Evolutionary conservation across 2,797 vertebrate genomes (phyloP), one percentile per base, ranked within the genome.

Genomic region (Gila robusta): DNA sequence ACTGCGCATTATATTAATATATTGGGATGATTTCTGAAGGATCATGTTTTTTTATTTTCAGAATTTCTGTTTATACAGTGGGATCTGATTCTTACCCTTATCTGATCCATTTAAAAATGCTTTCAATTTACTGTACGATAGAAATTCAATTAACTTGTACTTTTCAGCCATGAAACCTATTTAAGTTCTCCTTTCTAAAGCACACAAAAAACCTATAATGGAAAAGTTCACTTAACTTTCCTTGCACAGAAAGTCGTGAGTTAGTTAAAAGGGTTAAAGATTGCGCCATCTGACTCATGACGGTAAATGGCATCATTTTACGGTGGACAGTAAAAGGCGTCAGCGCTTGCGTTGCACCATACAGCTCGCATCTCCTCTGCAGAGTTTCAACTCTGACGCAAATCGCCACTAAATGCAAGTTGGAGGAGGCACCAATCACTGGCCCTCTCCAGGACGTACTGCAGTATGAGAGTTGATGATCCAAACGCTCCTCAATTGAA

Each of bases 371-470:
- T 35, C 76, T 66, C 17, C 12, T 88, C 88, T 86, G 91, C 91
- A 74, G 84, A 81, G 39, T 92, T 93, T 90, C 88, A 37, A 77
- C 54, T 72, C 71, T 88, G 89, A 90, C 84, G 89, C 87, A 88
- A 83, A 86, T 86, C 62, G 67, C 6, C 28, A 67, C 83, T 88
- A 94, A 93, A 94, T 93, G 91, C 91, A 94, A 90, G 87, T 79
- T 73, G 79, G 71, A 89, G 87, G 41, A 80, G 92, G 86, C 91
- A 91, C 92, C 91, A 93, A 95, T 93, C 91, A 91, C 91, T 83
- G 79, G 59, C 47, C 66, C 26, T 70, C 47, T 88, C 54, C 76
- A 66, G 52, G 56, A 82, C 69, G 62, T 85, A 86, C 90, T 82
- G 90, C 87, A 89, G 84, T 86, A 86, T 84, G 81, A 82, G 79